Evolutionary conservation across 2,113 vertebrate species (phyloP), one percentile per base, ranked within the genome.

Genomic region (Mirounga angustirostris): DNA sequence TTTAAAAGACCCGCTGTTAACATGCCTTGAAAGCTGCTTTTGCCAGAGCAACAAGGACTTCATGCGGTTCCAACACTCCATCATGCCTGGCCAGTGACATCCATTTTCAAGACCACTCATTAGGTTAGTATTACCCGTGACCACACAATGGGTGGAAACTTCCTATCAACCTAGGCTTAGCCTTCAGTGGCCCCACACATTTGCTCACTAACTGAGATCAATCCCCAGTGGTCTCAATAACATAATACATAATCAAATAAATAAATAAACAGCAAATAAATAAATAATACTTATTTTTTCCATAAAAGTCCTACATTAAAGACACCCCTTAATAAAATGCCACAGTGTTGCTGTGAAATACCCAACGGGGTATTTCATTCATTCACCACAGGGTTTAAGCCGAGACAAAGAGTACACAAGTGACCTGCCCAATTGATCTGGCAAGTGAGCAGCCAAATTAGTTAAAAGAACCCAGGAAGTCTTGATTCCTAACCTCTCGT

Each of bases 311-410:
- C 36, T 84, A 69, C 33, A 24, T 74, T 76, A 91, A 65, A 95
- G 52, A 91, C 40, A 40, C 80, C n/a, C 88, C 86, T 82, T 92
- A 40, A 82, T 59, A 82, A 86, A 96, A 74, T 24, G 5, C 46
- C 65, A 80, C 54, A 96, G 67, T 76, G 24, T 84, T 73, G 95
- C 67, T 61, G 50, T 58, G 97, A 98, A 98, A 98, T 93, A 98
- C 4, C 40, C 40, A 83, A 30, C 2, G 4, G 16, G 96, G 26
- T 85, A 90, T 50, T 93, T 83, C 94, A 82, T 87, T 97, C 95
- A 76, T n/a, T 95, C 73, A 78, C 1, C 52, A 90, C 7, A 91
- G 40, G 73, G 94, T 92, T 91, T 96, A 94, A 98, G 52, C 61
- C 30, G 94, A 98, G 88, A 96, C 91, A 94, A 97, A 98, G 88